Base-by-base conservation (phyloP, 2,888 invertebrate genomes). In the Globia sparganii region DNA sequence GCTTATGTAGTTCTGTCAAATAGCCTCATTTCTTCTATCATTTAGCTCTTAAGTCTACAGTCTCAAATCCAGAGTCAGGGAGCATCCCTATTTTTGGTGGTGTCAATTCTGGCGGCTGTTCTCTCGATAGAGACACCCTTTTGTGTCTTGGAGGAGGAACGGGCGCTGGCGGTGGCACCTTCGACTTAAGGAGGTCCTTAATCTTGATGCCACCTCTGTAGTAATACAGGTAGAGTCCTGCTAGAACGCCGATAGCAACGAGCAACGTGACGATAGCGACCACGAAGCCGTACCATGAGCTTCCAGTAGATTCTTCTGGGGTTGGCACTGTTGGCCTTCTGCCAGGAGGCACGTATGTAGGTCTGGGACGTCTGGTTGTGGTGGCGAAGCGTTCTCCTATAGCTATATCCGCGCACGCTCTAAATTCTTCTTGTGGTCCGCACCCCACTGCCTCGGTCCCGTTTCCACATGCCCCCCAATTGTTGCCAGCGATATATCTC, bases 361-460 rank as follows among this genome's bases (percentile, higher is more conserved):
- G 95, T 88, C 97, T 95, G 11, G 97, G 97, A 37, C 94, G 91
- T 75, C 90, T 94, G 0, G 96, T 96, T 1, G 96, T 95, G 0
- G 96, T 95, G 1, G 96, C 93, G 77, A 96, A 94, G 46, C 93
- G 91, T 77, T 97, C 97, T 4, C 97, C 97, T 59, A 99, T 97
- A 28, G 98, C 97, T 65, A 98, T 97, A 90, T 99, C 99, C 0
- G 99, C 98, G 87, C 99, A 99, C 0, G 98, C 98, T 34, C 99
- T 97, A 90, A 99, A 99, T 91, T 99, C 98, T 92, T 99, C 99
- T 91, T 99, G 99, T 0, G 98, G 98, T 0, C 99, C 99, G 91
- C 99, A 99, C 0, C 99, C 99, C 0, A 99, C 98, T 0, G 98
- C 98, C 53, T 98, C 98, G 67, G 97, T 97, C 0, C 98, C 98